These are phyloP conservation scores for Cordilura impudica DNA, from an alignment of 2,888 invertebrate species.

Conservation along the genomic window DNA sequence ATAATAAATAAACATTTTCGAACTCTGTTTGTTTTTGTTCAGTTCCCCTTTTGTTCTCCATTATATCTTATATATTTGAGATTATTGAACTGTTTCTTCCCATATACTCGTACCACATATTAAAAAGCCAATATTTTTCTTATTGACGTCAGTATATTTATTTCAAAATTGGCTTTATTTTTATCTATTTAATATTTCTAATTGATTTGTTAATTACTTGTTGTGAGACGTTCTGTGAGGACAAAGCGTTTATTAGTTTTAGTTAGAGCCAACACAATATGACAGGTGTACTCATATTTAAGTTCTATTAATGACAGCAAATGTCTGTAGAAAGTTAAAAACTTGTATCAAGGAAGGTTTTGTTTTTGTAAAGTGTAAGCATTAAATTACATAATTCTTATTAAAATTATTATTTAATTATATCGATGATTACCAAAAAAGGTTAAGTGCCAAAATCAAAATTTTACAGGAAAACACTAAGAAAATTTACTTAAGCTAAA, in stretches of 20 bases:
- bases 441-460: too few species aligned
- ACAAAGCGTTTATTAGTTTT: not conserved
- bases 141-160: slow-evolving; percentile 46
- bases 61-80: slow-evolving; percentile 43
- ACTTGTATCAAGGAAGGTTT: too few species aligned
- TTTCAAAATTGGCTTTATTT: slow-evolving; percentile 1
- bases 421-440: too few species aligned
- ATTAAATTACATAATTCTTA: too few species aligned
- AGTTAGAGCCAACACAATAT: not conserved
- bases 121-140: not conserved
- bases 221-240: slow-evolving; percentile 26
- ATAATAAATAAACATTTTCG: not conserved
- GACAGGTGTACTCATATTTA: too few species aligned
- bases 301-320: too few species aligned
- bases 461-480: too few species aligned
- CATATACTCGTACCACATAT: not conserved
- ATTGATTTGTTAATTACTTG: slow-evolving; percentile 50
- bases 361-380: too few species aligned
- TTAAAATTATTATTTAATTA: too few species aligned
- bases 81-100: slow-evolving; percentile 41
- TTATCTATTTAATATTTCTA: slow-evolving; percentile 27
- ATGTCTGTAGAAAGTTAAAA: too few species aligned
- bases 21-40: not conserved
- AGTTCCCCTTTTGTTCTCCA: not conserved
- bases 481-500: too few species aligned